A percentile compares a stretch with the other conserved stretches of the same genome.
Evolutionary conservation across 2,113 vertebrate species (phyloP).

Genomic region (Etia nguti): DNA sequence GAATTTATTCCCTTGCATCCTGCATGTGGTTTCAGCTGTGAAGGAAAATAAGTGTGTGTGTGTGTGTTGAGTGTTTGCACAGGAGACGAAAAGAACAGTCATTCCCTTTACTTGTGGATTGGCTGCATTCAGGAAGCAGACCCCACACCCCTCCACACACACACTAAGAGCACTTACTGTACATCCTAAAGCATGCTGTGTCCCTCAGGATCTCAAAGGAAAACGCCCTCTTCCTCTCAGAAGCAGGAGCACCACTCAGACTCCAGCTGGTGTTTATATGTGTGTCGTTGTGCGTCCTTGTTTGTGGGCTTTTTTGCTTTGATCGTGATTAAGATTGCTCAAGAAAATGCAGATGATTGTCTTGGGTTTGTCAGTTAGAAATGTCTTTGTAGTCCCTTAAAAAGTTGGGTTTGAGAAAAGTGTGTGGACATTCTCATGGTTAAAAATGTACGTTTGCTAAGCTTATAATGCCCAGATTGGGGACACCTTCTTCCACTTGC

Average conservation of each 20-base stretch:
- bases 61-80: neutral
- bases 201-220: constrained; percentile 52
- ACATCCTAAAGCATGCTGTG: constrained; percentile 59
- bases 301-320: neutral
- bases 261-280: neutral
- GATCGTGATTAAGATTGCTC: neutral
- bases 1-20: constrained; percentile 8
- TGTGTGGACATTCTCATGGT: neutral
- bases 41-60: constrained; percentile 8
- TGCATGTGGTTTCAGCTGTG: constrained; percentile 35
- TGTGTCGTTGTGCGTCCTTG: neutral
- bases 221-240: constrained; percentile 63
- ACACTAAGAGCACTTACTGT: constrained; percentile 51
- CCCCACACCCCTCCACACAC: constrained; percentile 16
- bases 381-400: neutral
- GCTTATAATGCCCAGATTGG: neutral
- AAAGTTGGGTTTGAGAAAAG: neutral
- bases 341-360: constrained; percentile 10
- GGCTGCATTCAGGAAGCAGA: constrained; percentile 51
- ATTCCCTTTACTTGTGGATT: constrained; percentile 44
- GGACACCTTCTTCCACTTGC: neutral
- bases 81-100: constrained; percentile 14
- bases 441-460: neutral
- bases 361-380: neutral
- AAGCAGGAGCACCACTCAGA: constrained; percentile 6